phyloP scores from a whole-genome alignment of 1,140 invertebrate species.

The Drosophila albomicans region DNA sequence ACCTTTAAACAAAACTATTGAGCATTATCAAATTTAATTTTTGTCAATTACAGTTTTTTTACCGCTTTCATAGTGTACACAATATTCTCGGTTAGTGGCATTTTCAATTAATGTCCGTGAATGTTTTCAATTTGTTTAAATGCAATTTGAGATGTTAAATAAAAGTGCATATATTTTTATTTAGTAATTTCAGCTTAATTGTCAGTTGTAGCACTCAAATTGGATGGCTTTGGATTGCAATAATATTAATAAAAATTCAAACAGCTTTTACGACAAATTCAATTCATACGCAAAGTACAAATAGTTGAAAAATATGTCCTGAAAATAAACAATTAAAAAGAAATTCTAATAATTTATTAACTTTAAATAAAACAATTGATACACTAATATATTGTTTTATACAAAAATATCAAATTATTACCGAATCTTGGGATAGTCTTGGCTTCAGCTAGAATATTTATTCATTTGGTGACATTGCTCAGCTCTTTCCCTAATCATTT shows the following conservation, averaged over 20 bases:
- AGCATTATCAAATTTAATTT: constrained; percentile 52
- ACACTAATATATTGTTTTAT: too few relatives aligned
- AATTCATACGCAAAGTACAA: neutral
- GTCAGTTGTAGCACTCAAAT: constrained; percentile 2
- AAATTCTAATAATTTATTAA: too few relatives aligned
- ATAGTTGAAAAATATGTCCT: too few relatives aligned
- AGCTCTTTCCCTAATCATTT: neutral
- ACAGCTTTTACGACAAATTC: neutral
- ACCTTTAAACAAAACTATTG: constrained; percentile 56
- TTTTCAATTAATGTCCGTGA: constrained; percentile 48
- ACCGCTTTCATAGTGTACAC: neutral
- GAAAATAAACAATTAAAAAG: too few relatives aligned
- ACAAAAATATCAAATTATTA: too few relatives aligned
- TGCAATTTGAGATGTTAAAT: constrained; percentile 34
- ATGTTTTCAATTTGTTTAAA: constrained; percentile 40
- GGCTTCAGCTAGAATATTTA: too few relatives aligned
- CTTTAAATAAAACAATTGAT: too few relatives aligned
- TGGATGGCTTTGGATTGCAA: constrained; percentile 15
- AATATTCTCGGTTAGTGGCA: constrained; percentile 39
- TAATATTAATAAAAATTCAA: constrained; percentile 17
- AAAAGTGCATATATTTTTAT: constrained; percentile 27
- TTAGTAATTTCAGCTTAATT: constrained; percentile 20
- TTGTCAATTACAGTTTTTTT: constrained; percentile 44
- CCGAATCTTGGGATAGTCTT: too few relatives aligned
- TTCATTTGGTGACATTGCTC: neutral